phyloP scores from a whole-genome alignment of 53 echinoderm and acorn worm species.

The Temnopleurus reevesii region DNA sequence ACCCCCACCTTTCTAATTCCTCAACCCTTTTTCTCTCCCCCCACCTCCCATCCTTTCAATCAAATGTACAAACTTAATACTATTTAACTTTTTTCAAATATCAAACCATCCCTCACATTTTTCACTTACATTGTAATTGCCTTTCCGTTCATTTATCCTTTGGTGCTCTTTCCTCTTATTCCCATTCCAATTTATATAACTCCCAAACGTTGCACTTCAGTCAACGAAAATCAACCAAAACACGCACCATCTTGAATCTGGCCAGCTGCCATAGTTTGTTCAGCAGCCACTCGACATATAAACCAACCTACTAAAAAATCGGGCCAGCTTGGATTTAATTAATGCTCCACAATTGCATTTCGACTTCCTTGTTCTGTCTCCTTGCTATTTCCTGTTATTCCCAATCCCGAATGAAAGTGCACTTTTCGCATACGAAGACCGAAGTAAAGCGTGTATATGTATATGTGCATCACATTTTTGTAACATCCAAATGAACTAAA shows the following conservation, averaged over 20 bases:
- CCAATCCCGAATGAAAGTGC: slow-evolving; percentile 39
- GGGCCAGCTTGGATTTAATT: slow-evolving; percentile 48
- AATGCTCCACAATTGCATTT: slow-evolving; percentile 44
- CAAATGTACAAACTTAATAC: too few relatives aligned
- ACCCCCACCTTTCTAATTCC: too few relatives aligned
- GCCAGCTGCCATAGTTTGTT: neutral
- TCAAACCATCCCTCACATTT: neutral
- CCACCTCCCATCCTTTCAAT: neutral
- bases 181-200: neutral
- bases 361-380: slow-evolving; percentile 56
- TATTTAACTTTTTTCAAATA: neutral
- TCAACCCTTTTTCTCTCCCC: too few relatives aligned
- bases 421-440: neutral
- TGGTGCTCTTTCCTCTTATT: too few relatives aligned
- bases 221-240: neutral
- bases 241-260: neutral
- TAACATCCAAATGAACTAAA: too few relatives aligned
- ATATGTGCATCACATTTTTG: too few relatives aligned
- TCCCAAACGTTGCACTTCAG: neutral
- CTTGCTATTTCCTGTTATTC: slow-evolving; percentile 52
- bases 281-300: slow-evolving; percentile 1
- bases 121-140: neutral
- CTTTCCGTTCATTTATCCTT: neutral
- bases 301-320: neutral
- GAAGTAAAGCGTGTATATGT: neutral